Conservation (phyloP, 2,797 vertebrate genomes). For the Tympanoctomys barrerae region DNA sequence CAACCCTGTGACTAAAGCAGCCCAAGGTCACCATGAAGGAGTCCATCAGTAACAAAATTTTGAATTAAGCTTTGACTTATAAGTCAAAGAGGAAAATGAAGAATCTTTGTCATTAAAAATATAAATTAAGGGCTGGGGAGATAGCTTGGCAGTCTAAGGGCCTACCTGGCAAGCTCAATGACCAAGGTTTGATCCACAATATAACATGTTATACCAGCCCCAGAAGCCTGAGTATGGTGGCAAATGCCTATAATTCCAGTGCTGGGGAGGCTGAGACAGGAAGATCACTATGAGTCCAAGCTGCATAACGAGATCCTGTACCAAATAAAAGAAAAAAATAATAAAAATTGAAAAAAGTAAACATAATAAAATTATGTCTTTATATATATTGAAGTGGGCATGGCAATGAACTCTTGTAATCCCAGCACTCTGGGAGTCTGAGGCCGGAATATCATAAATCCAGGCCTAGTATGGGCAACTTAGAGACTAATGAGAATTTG, state of each 20-base stretch:
- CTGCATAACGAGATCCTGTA: too few relatives aligned
- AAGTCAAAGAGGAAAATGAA: conserved; percentile 8
- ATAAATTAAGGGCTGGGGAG: background rate
- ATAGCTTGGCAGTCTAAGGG: too few relatives aligned
- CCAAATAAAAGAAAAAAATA: too few relatives aligned
- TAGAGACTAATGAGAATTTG: background rate
- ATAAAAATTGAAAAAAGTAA: background rate
- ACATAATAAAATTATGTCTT: background rate
- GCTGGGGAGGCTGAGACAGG: too few relatives aligned
- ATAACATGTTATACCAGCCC: too few relatives aligned
- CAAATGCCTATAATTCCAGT: too few relatives aligned
- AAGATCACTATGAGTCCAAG: too few relatives aligned
- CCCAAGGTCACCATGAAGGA: background rate
- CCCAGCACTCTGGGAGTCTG: background rate
- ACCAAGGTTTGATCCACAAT: too few relatives aligned
- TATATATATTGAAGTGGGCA: background rate
- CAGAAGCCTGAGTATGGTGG: too few relatives aligned
- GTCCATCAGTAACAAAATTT: background rate
- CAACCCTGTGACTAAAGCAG: background rate
- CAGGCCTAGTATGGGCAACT: background rate
- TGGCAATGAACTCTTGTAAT: background rate
- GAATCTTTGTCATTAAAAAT: background rate
- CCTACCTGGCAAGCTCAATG: too few relatives aligned
- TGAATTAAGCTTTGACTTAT: background rate
- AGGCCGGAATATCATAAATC: background rate